These are phyloP conservation scores for Triops longicaudatus DNA, from an alignment of 1,140 invertebrate genomes.

Conservation along the genomic window DNA sequence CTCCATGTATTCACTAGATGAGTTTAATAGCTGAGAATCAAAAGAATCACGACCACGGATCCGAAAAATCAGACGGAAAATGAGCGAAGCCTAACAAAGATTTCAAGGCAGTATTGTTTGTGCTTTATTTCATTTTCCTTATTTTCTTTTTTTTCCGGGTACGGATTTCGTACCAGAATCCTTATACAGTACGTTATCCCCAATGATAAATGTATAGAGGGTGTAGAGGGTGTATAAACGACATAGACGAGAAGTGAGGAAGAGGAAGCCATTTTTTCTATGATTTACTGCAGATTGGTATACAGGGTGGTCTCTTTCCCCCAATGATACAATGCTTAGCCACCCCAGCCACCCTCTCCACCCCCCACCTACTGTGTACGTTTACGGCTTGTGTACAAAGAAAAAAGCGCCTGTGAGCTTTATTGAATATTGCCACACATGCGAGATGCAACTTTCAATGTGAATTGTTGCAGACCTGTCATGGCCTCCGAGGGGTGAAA, in stretches of 20 bases:
- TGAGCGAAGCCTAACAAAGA: too few relatives aligned
- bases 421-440: conserved; percentile 10
- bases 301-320: not conserved
- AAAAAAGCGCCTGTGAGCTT: not conserved
- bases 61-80: too few relatives aligned
- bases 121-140: not conserved
- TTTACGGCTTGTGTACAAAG: conserved; percentile 2
- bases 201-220: not conserved
- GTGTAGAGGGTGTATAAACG: too few relatives aligned
- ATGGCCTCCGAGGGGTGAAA: not conserved
- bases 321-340: not conserved
- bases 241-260: not conserved
- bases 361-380: not conserved
- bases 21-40: not conserved
- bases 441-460: conserved; percentile 11
- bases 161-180: not conserved
- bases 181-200: not conserved
- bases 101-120: not conserved
- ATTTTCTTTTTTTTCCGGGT: not conserved
- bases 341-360: not conserved
- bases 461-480: not conserved
- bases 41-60: too few relatives aligned
- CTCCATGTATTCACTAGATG: too few relatives aligned
- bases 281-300: conserved; percentile 15
- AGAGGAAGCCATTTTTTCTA: conserved; percentile 15